phyloP scores from a whole-genome alignment of 2,113 vertebrate genomes.

The Lethenteron camtschaticum region DNA sequence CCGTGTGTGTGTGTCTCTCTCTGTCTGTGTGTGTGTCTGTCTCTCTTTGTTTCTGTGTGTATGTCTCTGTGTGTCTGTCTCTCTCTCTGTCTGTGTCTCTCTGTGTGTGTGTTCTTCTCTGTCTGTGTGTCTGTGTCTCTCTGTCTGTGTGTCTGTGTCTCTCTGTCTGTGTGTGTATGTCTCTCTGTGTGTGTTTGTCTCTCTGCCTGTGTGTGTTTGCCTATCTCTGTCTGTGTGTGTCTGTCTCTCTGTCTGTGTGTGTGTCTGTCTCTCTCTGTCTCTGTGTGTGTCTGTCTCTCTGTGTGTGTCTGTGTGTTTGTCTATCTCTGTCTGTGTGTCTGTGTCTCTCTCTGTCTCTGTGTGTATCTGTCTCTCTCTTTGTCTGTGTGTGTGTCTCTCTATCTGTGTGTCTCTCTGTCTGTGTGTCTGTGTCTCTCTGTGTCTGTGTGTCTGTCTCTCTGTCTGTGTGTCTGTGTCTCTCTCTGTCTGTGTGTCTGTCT shows the following conservation, averaged over 20 bases:
- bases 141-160: too few relatives aligned
- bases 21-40: too few relatives aligned
- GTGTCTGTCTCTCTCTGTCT: background rate
- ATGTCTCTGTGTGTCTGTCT: too few relatives aligned
- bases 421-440: too few relatives aligned
- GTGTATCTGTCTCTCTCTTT: background rate
- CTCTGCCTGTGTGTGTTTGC: background rate
- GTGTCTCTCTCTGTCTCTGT: background rate
- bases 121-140: too few relatives aligned
- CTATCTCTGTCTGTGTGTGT: background rate
- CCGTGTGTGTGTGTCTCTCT: too few relatives aligned
- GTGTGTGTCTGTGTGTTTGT: background rate
- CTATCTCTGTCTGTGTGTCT: background rate
- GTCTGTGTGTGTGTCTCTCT: background rate
- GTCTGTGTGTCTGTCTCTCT: background rate
- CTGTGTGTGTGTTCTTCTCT: too few relatives aligned
- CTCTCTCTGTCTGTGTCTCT: too few relatives aligned
- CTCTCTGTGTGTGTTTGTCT: background rate
- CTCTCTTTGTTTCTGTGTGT: too few relatives aligned
- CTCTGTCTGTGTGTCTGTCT: background rate
- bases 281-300: background rate
- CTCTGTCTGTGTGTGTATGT: too few relatives aligned
- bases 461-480: background rate
- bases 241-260: background rate
- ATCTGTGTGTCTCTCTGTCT: background rate